A percentile compares a stretch with the other conserved stretches of the same genome.
These are phyloP conservation scores for Ectobius pallidus DNA, from an alignment of 2,888 invertebrate species.

Conservation along the genomic window DNA sequence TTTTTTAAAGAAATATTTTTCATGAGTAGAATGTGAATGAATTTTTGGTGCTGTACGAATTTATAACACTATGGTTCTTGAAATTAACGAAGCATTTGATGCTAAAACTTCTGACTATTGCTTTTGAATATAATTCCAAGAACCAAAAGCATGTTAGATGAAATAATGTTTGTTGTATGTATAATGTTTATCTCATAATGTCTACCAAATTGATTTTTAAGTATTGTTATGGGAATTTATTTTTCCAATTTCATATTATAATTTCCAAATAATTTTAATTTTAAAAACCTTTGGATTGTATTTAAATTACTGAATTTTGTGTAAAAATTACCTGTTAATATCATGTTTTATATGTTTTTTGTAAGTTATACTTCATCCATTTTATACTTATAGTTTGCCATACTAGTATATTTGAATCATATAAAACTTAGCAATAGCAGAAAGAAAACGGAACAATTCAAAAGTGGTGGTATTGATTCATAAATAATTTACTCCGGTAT, in stretches of 20 bases:
- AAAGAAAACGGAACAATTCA: neutral
- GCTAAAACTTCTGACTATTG: neutral
- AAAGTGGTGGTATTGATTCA: neutral
- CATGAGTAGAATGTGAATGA: neutral
- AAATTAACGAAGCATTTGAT: neutral
- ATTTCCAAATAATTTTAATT: neutral
- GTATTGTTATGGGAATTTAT: neutral
- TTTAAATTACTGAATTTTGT: neutral
- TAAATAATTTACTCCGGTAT: too few relatives aligned
- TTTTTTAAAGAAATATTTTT: slow-evolving; percentile 16
- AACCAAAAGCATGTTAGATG: neutral
- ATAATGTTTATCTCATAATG: neutral
- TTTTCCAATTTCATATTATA: neutral
- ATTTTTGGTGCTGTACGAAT: slow-evolving; percentile 3
- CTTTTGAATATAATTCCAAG: neutral
- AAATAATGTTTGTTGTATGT: neutral
- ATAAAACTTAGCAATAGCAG: neutral
- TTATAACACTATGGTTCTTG: slow-evolving; percentile 4
- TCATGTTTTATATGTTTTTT: slow-evolving; percentile 10
- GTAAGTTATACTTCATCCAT: neutral
- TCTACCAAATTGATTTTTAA: slow-evolving; percentile 1
- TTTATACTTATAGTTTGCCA: neutral
- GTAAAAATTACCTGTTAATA: neutral
- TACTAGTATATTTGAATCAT: neutral
- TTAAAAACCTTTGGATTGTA: neutral